These are phyloP conservation scores for Drosophila albomicans DNA, from an alignment of 1,140 invertebrate genomes.

Conservation along the genomic window DNA sequence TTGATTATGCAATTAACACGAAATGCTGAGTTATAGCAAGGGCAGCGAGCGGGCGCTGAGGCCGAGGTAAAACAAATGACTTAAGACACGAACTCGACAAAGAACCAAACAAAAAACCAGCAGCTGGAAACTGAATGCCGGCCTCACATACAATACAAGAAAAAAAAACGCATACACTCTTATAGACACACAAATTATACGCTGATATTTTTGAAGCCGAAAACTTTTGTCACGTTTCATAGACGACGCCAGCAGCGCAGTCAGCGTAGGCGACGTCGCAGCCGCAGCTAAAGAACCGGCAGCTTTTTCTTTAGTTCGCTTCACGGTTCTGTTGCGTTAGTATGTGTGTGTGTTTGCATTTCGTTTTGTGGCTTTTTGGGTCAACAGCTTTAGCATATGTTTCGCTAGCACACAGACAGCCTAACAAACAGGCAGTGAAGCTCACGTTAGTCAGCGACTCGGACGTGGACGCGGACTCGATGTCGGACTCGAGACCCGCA, in stretches of 20 bases:
- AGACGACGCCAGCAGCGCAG: slow-evolving; percentile 28
- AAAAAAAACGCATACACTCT: not conserved
- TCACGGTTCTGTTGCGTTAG: slow-evolving; percentile 21
- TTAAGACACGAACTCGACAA: slow-evolving; percentile 71
- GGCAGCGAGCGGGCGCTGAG: slow-evolving; percentile 2
- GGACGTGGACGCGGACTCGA: not conserved
- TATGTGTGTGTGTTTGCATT: slow-evolving; percentile 74
- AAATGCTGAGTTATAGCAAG: slow-evolving; percentile 46
- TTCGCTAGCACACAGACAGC: slow-evolving; percentile 63
- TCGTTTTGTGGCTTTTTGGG: slow-evolving; percentile 81
- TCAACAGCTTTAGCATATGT: slow-evolving; percentile 81
- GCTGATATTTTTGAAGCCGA: slow-evolving; percentile 40
- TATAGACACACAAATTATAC: slow-evolving; percentile 21
- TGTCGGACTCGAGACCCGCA: slow-evolving; percentile 54
- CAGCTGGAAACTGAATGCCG: slow-evolving; percentile 29
- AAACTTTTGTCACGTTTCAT: slow-evolving; percentile 61
- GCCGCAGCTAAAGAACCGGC: slow-evolving; percentile 32
- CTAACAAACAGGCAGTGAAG: slow-evolving; percentile 58
- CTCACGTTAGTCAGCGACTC: slow-evolving; percentile 9
- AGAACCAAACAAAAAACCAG: slow-evolving; percentile 27
- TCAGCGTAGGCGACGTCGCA: slow-evolving; percentile 18
- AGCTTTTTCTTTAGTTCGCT: slow-evolving; percentile 40
- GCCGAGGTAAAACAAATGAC: slow-evolving; percentile 66
- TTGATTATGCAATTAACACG: slow-evolving; percentile 81
- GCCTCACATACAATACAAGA: slow-evolving; percentile 15